Percentiles rank a stretch among this genome's conserved stretches.
phyloP scores from a whole-genome alignment of 2,113 vertebrate genomes.

The Pithys albifrons region DNA sequence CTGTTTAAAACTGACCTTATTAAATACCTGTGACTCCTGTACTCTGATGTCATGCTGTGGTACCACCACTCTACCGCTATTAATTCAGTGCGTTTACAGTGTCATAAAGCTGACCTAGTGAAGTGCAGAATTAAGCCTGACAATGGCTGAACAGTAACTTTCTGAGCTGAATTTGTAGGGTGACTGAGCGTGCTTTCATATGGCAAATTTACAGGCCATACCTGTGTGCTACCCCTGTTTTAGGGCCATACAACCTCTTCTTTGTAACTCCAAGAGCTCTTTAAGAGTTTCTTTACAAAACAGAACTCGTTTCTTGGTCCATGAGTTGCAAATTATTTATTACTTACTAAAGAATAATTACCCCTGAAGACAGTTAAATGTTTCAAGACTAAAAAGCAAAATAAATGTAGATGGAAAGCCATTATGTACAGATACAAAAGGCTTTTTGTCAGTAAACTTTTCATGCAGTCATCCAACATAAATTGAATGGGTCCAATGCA shows the following conservation, averaged over 20 bases:
- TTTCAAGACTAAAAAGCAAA: conserved; percentile 17
- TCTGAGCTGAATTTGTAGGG: background rate
- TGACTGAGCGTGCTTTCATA: background rate
- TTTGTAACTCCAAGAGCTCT: conserved; percentile 22
- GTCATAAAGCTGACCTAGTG: background rate
- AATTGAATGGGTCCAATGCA: background rate
- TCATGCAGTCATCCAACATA: background rate
- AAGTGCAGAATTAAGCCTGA: background rate
- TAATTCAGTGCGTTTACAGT: conserved; percentile 11
- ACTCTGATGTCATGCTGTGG: background rate
- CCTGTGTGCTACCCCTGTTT: background rate
- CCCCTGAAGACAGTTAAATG: background rate
- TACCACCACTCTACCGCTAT: background rate
- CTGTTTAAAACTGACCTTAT: background rate
- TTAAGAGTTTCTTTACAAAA: background rate
- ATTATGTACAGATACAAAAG: conserved; percentile 5
- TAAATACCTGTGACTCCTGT: background rate
- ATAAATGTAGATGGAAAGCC: background rate
- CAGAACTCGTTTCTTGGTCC: conserved; percentile 30
- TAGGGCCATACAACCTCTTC: background rate
- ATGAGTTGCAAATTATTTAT: conserved; percentile 35
- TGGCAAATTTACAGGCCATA: background rate
- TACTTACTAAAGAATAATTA: conserved; percentile 46
- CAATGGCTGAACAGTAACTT: conserved; percentile 9
- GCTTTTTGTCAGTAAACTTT: conserved; percentile 28